Evolutionary conservation across 92 coral and sea anemone species (phyloP), one percentile per base, ranked within the genome.

Genomic region (Chrysogorgia sp.): DNA sequence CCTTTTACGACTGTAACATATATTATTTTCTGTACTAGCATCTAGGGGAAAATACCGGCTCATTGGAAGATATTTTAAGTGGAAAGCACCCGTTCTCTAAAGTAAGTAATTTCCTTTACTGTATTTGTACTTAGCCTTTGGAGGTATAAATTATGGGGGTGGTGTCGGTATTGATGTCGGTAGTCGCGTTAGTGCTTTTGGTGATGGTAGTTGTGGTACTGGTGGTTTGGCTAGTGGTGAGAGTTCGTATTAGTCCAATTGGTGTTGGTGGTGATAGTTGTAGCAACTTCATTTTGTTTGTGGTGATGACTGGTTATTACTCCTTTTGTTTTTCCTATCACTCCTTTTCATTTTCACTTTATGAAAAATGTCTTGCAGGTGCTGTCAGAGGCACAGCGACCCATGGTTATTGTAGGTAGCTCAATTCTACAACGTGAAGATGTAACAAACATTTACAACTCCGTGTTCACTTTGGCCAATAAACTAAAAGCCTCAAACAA

Each of bases 61-160:
- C 81, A 28, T 86, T 96, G 37, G 66, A 71, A 47, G 96, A 96
- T 77, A 75, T 96, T 59, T 71, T 88, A 35, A 85, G 90, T 57
- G 96, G 96, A 47, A 89, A 88, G 66, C 96, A 87, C 56, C 90
- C 99, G 41, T 96, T 91, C 76, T 91, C 99, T 8, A 96, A 96
- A 88, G 96, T 89, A 67, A 52, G 24, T 31, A 55, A 17, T 59
- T 29, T 29, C 20, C 34, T 34, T 34, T 4, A 0, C 4, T 67
- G 8, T 21, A 0, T 40, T 67, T 7, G 43, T 28, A n/a, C n/a
- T n/a, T n/a, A n/a, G n/a, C n/a, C n/a, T n/a, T n/a, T n/a, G n/a
- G n/a, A n/a, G n/a, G n/a, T n/a, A n/a, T n/a, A n/a, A n/a, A n/a
- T n/a, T n/a, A n/a, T n/a, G n/a, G n/a, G n/a, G n/a, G n/a, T n/a